Base-by-base conservation (phyloP, 2,113 vertebrate genomes). In the Dasyurus viverrinus region DNA sequence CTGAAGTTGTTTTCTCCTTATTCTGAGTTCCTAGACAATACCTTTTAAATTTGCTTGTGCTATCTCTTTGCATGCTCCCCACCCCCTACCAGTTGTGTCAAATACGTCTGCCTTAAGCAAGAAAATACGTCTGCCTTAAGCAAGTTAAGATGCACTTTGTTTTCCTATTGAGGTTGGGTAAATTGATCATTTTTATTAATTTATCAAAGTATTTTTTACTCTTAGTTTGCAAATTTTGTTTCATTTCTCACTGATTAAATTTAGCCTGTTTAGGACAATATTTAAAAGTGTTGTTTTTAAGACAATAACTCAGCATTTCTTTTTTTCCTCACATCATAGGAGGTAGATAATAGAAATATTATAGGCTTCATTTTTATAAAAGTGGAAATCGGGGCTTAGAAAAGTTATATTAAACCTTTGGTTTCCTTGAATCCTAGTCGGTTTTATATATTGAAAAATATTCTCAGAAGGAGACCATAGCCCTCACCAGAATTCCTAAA, bases 1-100 rank as follows among this genome's bases (percentile, higher is more conserved):
- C 96, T 98, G 97, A 97, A 98, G 98, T 98, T 98, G 98, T 98
- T 99, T 98, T 99, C 98, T 98, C 96, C 97, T 98, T 98, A 98
- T 98, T 99, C 98, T 98, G 98, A 95, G 97, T 98, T 99, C 98
- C 98, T 98, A 98, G 98, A 98, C 99, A 99, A 98, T 99, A 98
- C 98, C 98, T 99, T 98, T 98, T 97, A 98, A 98, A 99, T 98
- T 98, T 96, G 96, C 98, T 98, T 98, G 95, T 93, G 97, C 57
- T 1, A 92, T 97, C 98, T 97, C 96, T 94, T 98, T 97, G 97
- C 57, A 96, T 96, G 93, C 94, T 98, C 93, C 96, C 97, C 93
- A 6, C 98, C 98, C 97, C 96, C 94, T 52, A 94, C 98, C 92
- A 97, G 95, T 98, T 98, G 98, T 98, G 98, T 98, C 93, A 98